Base-by-base conservation (phyloP, 2,888 invertebrate species). In the Orgyia antiqua region DNA sequence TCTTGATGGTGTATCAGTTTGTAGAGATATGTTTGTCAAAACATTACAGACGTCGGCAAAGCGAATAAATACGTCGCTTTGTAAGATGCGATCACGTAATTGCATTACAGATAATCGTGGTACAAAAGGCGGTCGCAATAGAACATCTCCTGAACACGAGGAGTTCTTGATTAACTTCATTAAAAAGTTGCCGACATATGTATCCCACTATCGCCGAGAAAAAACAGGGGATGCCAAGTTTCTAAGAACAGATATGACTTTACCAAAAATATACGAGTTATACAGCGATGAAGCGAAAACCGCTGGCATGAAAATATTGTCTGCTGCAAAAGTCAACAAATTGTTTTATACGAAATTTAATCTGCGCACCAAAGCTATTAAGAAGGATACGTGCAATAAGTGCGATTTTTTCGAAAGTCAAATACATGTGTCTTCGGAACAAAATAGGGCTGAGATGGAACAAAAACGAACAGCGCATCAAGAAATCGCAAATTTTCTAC, bases 341-440 rank as follows among this genome's bases (percentile, higher is more conserved):
- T 18, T 27, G 23, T 33, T 33, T 8, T 7, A 9, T 9, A 20
- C 1, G 3, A 37, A 40, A 27, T 37, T 37, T 32, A 37, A 35
- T 30, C 41, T 41, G 5, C 27, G 37, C 20, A 32, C 31, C 18
- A 41, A 41, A 28, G 23, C 34, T 9, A 11, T 41, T 10, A 37
- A 41, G 13, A 41, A 34, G 30, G 36, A 41, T 12, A 41, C 41
- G 5, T 37, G 37, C 12, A 35, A 34, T 17, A 39, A 27, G 24
- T 31, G 31, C 3, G 31, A 34, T 10, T 34, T 15, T 19, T 31
- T 15, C 10, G 4, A 34, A 38, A 38, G 15, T 27, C 21, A 34
- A 34, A 32, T 12, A 15, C 19, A 34, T 24, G 6, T 27, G 10
- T 29, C 21, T 24, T 32, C 24, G 9, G 31, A 24, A 29, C 31